A percentile compares a stretch with the other conserved stretches of the same genome.
Conservation (phyloP, 2,888 invertebrate genomes). For the Patella ulyssiponensis region DNA sequence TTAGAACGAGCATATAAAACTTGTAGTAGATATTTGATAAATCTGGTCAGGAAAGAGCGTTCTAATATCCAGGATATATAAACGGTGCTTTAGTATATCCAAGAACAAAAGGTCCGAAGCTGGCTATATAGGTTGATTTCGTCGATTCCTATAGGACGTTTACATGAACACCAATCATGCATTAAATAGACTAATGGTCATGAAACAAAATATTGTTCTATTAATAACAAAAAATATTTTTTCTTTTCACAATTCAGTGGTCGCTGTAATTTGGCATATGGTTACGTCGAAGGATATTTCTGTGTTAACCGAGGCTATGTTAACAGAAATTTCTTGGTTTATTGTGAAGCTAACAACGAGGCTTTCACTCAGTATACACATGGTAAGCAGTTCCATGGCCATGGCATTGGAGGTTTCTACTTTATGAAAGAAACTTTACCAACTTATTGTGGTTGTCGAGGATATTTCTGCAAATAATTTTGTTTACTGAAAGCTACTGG, state of each 20-base stretch:
- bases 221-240: neutral
- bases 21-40: too few relatives aligned
- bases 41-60: too few relatives aligned
- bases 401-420: constrained; percentile 17
- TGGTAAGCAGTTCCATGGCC: neutral
- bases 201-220: too few relatives aligned
- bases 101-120: too few relatives aligned
- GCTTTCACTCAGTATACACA: neutral
- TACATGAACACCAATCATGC: too few relatives aligned
- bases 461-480: constrained; percentile 20
- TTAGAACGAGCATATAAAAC: too few relatives aligned
- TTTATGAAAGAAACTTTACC: constrained; percentile 16
- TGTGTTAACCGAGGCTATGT: neutral
- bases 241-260: neutral
- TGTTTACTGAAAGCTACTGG: neutral
- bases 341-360: neutral
- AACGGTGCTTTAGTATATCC: too few relatives aligned
- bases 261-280: neutral
- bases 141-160: too few relatives aligned
- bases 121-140: too few relatives aligned
- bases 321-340: neutral
- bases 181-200: too few relatives aligned
- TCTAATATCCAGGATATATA: too few relatives aligned
- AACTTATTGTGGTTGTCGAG: constrained; percentile 21
- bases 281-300: neutral